Conservation (phyloP, 2,888 invertebrate genomes). For the Lasioglossum malachurum region DNA sequence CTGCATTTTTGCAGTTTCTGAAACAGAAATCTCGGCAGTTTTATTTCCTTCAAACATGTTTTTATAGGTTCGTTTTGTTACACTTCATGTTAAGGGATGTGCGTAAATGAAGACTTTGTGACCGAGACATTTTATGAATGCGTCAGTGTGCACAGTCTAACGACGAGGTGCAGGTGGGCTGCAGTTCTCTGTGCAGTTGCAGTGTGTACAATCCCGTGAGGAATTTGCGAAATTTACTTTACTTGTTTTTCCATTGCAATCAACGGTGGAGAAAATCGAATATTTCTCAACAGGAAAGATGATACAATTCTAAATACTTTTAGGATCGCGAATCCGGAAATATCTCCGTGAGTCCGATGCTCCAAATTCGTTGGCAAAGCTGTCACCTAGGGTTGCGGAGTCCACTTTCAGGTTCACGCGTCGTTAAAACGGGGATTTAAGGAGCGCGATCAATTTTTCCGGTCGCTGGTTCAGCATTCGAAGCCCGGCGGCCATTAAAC, state of each 20-base stretch:
- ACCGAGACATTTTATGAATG: not conserved
- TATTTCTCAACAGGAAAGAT: not conserved
- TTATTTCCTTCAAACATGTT: not conserved
- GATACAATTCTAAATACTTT: not conserved
- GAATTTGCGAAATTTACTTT: too few relatives aligned
- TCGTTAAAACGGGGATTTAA: conserved; percentile 1
- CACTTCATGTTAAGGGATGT: not conserved
- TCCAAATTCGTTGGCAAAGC: not conserved
- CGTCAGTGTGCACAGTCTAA: not conserved
- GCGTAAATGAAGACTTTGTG: not conserved
- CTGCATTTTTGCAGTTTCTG: not conserved
- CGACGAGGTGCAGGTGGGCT: not conserved
- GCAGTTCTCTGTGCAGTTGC: not conserved
- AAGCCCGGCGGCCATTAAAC: not conserved
- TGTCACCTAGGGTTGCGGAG: not conserved
- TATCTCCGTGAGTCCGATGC: not conserved
- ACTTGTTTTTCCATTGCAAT: not conserved
- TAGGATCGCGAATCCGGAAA: too few relatives aligned
- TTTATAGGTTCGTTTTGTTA: not conserved
- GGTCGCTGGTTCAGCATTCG: not conserved
- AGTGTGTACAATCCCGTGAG: too few relatives aligned
- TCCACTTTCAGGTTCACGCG: not conserved
- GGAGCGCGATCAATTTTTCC: not conserved
- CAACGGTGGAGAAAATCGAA: not conserved
- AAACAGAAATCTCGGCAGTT: not conserved